Percentiles rank a stretch among this genome's conserved stretches.
phyloP scores from a whole-genome alignment of 2,113 vertebrate species.

The Engraulis encrasicolus region DNA sequence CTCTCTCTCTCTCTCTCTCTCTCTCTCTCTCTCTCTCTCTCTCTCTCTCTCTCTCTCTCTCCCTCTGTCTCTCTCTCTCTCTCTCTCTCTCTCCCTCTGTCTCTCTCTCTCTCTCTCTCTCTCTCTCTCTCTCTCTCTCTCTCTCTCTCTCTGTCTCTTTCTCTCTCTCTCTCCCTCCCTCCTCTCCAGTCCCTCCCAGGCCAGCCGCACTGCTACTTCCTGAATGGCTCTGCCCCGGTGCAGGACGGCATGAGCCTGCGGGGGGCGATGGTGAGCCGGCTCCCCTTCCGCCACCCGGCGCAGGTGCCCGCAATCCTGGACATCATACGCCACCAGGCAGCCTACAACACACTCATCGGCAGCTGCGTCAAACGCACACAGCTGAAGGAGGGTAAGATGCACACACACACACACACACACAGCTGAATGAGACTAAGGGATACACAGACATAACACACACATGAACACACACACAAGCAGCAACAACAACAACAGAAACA shows the following conservation, averaged over 20 bases:
- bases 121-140: too few species aligned
- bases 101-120: too few species aligned
- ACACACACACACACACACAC: not conserved
- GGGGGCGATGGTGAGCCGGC: constrained; percentile 89
- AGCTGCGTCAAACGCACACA: constrained; percentile 94
- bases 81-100: too few species aligned
- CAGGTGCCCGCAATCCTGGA: constrained; percentile 89
- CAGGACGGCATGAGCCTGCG: constrained; percentile 89
- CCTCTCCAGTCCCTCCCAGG: constrained; percentile 87
- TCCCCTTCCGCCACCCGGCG: constrained; percentile 94
- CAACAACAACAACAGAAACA: too few species aligned
- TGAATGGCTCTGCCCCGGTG: constrained; percentile 94
- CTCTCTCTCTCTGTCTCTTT: not conserved
- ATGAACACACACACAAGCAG: too few species aligned
- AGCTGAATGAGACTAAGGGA: constrained; percentile 76
- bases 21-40: too few species aligned
- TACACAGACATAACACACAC: not conserved
- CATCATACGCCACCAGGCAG: constrained; percentile 92
- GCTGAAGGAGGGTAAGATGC: constrained; percentile 85
- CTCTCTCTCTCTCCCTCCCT: not conserved
- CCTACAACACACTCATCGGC: constrained; percentile 92
- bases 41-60: too few species aligned
- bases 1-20: too few species aligned
- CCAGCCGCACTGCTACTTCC: constrained; percentile 97
- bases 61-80: too few species aligned